phyloP scores from a whole-genome alignment of 1,140 invertebrate species.

The Maniola jurtina region DNA sequence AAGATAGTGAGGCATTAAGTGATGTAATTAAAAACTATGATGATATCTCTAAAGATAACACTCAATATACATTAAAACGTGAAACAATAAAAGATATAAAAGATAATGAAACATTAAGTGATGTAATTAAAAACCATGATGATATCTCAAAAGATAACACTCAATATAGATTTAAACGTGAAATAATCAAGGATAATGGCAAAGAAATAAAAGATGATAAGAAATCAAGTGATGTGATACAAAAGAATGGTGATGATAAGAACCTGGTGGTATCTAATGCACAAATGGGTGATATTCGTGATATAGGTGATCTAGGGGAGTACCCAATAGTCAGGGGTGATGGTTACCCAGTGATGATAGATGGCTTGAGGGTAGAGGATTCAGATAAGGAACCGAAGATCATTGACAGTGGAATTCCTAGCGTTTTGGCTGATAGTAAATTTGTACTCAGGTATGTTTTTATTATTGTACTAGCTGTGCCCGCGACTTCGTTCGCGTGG shows the following conservation, averaged over 20 bases:
- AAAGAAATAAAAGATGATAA: constrained; percentile 1
- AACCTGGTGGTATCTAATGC: constrained; percentile 9
- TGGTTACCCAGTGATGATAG: constrained; percentile 55
- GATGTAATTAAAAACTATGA: constrained; percentile 18
- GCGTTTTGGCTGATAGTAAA: constrained; percentile 80
- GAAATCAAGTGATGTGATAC: constrained; percentile 7
- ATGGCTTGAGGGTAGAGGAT: constrained; percentile 82
- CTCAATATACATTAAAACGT: constrained; percentile 1
- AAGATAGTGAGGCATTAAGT: too few relatives aligned
- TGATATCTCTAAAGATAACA: not conserved
- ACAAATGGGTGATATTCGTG: constrained; percentile 25
- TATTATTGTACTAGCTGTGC: too few relatives aligned
- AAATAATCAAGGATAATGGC: constrained; percentile 17
- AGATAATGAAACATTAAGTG: not conserved
- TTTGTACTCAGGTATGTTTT: constrained; percentile 76
- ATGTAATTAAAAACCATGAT: too few relatives aligned
- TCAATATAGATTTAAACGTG: constrained; percentile 1
- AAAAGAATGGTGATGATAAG: constrained; percentile 12
- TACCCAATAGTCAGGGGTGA: not conserved
- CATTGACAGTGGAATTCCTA: constrained; percentile 82
- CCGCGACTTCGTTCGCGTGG: too few relatives aligned
- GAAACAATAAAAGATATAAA: constrained; percentile 13
- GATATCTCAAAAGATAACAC: not conserved
- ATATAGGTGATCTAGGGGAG: constrained; percentile 25
- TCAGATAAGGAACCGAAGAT: constrained; percentile 81